These are phyloP conservation scores for Laticauda laticaudata DNA, from an alignment of 2,113 vertebrate species.

Conservation along the genomic window DNA sequence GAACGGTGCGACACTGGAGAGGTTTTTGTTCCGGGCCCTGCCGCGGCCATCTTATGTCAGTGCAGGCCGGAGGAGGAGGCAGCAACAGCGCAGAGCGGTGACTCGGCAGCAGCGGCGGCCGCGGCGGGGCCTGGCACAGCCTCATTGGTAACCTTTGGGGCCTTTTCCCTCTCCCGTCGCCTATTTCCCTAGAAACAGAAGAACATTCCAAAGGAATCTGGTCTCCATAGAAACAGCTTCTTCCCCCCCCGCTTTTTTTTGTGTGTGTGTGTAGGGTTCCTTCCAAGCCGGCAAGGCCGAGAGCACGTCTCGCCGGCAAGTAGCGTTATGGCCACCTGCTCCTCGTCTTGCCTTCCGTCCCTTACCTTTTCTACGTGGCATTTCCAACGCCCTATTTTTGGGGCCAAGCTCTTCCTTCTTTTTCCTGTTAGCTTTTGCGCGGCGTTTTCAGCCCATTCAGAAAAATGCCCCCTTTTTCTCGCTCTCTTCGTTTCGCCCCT, in stretches of 20 bases:
- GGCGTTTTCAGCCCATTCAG: not conserved
- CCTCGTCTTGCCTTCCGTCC: not conserved
- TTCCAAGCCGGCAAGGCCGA: not conserved
- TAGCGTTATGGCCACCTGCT: not conserved
- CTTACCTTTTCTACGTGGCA: not conserved
- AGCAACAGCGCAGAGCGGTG: slow-evolving; percentile 31
- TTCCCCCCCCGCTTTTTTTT: too few relatives aligned
- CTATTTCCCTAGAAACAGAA: slow-evolving; percentile 2
- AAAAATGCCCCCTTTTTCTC: not conserved
- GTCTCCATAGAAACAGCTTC: slow-evolving; percentile 17
- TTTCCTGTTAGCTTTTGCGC: not conserved
- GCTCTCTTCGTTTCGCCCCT: not conserved
- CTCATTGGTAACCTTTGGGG: slow-evolving; percentile 18
- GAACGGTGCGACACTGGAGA: slow-evolving; percentile 52
- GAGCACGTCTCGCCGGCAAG: not conserved
- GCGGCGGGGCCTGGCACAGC: slow-evolving; percentile 34
- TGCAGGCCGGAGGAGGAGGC: slow-evolving; percentile 39
- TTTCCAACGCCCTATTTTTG: not conserved
- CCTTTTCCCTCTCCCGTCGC: not conserved
- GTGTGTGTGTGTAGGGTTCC: not conserved
- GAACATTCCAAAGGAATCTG: not conserved
- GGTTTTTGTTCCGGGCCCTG: slow-evolving; percentile 45
- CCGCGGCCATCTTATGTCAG: slow-evolving; percentile 52
- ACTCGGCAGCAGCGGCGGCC: slow-evolving; percentile 36
- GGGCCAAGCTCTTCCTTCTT: not conserved